These are phyloP conservation scores for Notamacropus eugenii DNA, from an alignment of 2,797 vertebrate genomes.

Conservation along the genomic window DNA sequence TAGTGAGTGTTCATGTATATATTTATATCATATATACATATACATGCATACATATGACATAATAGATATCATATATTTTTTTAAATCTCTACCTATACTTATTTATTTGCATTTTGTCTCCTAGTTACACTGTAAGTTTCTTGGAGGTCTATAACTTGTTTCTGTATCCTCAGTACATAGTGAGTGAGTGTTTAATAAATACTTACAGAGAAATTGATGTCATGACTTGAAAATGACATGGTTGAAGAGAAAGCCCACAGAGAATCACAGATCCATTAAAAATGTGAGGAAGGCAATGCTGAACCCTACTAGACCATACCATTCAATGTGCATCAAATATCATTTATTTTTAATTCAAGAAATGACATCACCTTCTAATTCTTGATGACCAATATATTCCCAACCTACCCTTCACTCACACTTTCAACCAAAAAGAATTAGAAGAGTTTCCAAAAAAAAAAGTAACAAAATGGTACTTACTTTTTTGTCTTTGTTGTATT, in stretches of 20 bases:
- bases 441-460: conserved; percentile 19
- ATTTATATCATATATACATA: not conserved
- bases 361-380: not conserved
- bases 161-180: not conserved
- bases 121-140: not conserved
- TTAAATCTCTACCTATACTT: not conserved
- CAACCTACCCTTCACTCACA: not conserved
- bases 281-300: not conserved
- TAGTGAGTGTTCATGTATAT: not conserved
- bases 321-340: not conserved
- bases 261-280: not conserved
- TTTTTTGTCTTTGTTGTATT: conserved; percentile 95
- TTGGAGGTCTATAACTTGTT: not conserved
- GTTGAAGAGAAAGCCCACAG: not conserved
- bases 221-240: not conserved
- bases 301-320: not conserved
- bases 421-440: not conserved
- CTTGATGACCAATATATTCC: not conserved
- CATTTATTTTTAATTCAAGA: not conserved
- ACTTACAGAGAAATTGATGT: not conserved
- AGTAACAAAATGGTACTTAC: conserved; percentile 82
- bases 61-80: not conserved
- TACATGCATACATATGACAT: not conserved
- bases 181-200: not conserved
- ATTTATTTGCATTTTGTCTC: not conserved